Evolutionary conservation across 37 sponge, comb jelly and placozoan species (phyloP).

Genomic region (Bolinopsis microptera): DNA sequence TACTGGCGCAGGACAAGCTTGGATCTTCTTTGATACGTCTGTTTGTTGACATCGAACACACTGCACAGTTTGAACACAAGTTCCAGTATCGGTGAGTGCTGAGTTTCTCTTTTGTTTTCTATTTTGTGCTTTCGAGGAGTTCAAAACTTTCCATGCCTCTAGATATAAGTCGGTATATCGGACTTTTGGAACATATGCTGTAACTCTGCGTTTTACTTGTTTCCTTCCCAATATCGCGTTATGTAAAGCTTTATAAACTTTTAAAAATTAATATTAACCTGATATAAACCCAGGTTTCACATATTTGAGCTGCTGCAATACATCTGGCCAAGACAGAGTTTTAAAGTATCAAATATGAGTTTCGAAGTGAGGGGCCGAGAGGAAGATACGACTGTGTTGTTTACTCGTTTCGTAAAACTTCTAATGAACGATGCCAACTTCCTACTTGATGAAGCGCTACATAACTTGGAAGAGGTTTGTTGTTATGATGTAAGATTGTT

Average conservation of each 20-base stretch:
- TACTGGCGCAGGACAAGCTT: not conserved
- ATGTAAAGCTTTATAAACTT: no score
- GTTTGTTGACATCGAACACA: constrained; percentile 37
- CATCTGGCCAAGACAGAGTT: not conserved
- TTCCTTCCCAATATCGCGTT: no score
- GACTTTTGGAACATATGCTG: no score
- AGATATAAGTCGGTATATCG: no score
- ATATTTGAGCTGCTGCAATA: constrained; percentile 40
- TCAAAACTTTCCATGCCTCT: no score
- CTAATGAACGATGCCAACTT: constrained; percentile 63
- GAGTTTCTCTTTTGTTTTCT: no score
- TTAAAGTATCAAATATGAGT: not conserved
- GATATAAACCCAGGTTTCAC: constrained; percentile 35
- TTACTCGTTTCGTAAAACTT: constrained; percentile 6
- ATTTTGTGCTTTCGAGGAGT: no score
- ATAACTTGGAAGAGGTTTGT: not conserved
- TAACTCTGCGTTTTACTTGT: no score
- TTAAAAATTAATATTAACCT: no score
- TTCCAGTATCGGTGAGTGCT: constrained; percentile 34
- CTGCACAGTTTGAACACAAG: constrained; percentile 40
- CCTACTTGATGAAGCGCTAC: constrained; percentile 47
- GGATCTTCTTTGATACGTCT: not conserved
- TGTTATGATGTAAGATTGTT: no score
- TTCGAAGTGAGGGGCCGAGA: not conserved
- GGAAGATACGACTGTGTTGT: constrained; percentile 44